Conservation (phyloP, 1,140 invertebrate genomes). For the Apocrypta bakeri region DNA sequence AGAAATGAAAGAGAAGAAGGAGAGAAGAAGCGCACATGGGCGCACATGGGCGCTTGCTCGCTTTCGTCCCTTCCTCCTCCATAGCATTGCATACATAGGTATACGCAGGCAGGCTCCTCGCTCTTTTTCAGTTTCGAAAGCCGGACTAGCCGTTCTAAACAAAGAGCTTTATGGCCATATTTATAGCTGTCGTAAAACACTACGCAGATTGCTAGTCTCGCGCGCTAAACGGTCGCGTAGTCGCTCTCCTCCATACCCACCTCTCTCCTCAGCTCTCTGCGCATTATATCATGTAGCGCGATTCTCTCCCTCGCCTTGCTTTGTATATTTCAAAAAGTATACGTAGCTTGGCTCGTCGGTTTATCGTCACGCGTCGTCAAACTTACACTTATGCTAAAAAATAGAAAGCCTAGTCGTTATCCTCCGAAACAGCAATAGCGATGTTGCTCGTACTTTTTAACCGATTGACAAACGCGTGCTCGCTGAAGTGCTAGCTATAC, state of each 20-base stretch:
- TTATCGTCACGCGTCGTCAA: too few species aligned
- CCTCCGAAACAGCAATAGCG: too few species aligned
- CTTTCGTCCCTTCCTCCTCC: constrained; percentile 48
- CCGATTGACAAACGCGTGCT: too few species aligned
- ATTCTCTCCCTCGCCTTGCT: not conserved
- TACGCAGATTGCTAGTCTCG: constrained; percentile 61
- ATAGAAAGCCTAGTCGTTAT: too few species aligned
- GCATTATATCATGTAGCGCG: not conserved
- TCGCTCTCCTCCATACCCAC: constrained; percentile 41
- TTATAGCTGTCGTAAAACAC: constrained; percentile 71
- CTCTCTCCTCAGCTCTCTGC: constrained; percentile 12
- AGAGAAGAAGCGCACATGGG: not conserved
- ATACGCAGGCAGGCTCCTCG: not conserved
- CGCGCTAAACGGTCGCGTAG: constrained; percentile 41
- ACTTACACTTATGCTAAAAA: too few species aligned
- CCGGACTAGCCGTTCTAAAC: constrained; percentile 66
- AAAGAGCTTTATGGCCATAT: constrained; percentile 70
- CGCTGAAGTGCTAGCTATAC: too few species aligned
- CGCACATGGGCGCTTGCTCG: too few species aligned
- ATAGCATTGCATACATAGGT: not conserved
- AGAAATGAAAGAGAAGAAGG: not conserved
- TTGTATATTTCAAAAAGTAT: not conserved
- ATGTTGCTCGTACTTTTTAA: too few species aligned
- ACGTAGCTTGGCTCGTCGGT: too few species aligned
- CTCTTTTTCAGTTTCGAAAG: constrained; percentile 56